Conservation (phyloP, 1,140 invertebrate genomes). For the Dysdera silvatica region DNA sequence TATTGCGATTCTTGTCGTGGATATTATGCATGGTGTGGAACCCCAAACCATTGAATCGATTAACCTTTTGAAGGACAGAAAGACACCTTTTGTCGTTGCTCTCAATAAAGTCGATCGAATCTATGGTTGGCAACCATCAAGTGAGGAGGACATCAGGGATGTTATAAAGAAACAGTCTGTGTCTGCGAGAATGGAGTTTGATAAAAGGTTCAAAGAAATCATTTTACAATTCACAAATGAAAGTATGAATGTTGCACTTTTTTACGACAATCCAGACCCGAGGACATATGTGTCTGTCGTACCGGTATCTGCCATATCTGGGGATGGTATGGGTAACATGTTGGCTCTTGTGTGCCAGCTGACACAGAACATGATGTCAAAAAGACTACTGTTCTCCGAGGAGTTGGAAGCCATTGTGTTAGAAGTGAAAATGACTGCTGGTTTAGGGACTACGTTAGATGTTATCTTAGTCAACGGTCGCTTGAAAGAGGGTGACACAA, state of each 20-base stretch:
- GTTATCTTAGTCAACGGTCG: slow-evolving; percentile 95
- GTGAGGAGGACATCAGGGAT: slow-evolving; percentile 82
- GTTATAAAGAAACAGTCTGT: slow-evolving; percentile 69
- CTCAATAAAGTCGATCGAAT: slow-evolving; percentile 78
- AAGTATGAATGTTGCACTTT: slow-evolving; percentile 84
- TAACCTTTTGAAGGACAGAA: slow-evolving; percentile 82
- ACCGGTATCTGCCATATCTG: slow-evolving; percentile 92
- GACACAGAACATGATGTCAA: slow-evolving; percentile 81
- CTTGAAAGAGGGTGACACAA: slow-evolving; percentile 83
- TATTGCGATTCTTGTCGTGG: slow-evolving; percentile 98
- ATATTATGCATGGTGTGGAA: slow-evolving; percentile 99
- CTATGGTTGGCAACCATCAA: slow-evolving; percentile 92
- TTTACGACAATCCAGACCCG: slow-evolving; percentile 90
- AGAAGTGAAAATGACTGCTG: slow-evolving; percentile 96
- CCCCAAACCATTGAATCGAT: slow-evolving; percentile 98
- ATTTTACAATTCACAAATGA: slow-evolving; percentile 92
- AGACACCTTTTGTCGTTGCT: slow-evolving; percentile 96
- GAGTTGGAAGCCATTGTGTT: slow-evolving; percentile 93
- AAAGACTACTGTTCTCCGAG: slow-evolving; percentile 82
- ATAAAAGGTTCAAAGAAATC: slow-evolving; percentile 76
- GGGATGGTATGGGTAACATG: slow-evolving; percentile 98
- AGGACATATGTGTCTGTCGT: slow-evolving; percentile 89
- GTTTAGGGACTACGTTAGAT: slow-evolving; percentile 97
- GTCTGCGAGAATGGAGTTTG: slow-evolving; percentile 89
- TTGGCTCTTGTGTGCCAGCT: slow-evolving; percentile 84